Evolutionary conservation across 1,140 invertebrate genomes (phyloP), one percentile per base, ranked within the genome.

Genomic region (Drosophila pallidifrons): DNA sequence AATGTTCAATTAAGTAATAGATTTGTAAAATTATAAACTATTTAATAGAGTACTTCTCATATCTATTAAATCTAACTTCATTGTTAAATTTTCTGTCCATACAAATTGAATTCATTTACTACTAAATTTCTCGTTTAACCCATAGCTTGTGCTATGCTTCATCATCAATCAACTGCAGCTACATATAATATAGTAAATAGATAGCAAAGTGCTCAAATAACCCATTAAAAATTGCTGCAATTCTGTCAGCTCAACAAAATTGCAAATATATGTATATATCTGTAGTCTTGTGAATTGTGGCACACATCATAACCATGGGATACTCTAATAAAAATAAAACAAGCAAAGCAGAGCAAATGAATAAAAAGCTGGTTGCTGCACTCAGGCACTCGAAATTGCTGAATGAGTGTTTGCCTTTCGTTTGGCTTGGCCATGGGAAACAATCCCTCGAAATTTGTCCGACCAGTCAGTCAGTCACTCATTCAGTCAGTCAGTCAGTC

Each of bases 371-470:
- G 30, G 13, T 28, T 35, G 13, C 46, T 70, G 72, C 72, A 75
- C 43, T 75, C 52, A 58, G 35, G 8, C 58, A 64, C 72, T 75
- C 25, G 52, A 70, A 70, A 49, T 10, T 57, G 65, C 52, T 58
- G 59, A 55, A 49, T n/a, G 54, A 35, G 35, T 54, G 63, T 75
- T 75, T 75, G 72, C 66, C 43, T 49, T 69, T 54, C 41, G 25
- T 46, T 61, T 55, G 15, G 52, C 68, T 63, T 58, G 28, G 57
- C 25, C 57, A 41, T 47, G 59, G 61, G 54, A 46, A 32, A 45
- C 73, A 64, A 58, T 63, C 43, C 25, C 45, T 41, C 51, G 32
- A 4, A 38, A 54, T 25, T 55, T 45, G 67, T 6, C 45, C 63
- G 15, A 30, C 16, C 32, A 52, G n/a, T 51, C 25, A 55, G 11